Evolutionary conservation across 2,888 invertebrate genomes (phyloP).

Genomic region (Agonopterix heracliana): DNA sequence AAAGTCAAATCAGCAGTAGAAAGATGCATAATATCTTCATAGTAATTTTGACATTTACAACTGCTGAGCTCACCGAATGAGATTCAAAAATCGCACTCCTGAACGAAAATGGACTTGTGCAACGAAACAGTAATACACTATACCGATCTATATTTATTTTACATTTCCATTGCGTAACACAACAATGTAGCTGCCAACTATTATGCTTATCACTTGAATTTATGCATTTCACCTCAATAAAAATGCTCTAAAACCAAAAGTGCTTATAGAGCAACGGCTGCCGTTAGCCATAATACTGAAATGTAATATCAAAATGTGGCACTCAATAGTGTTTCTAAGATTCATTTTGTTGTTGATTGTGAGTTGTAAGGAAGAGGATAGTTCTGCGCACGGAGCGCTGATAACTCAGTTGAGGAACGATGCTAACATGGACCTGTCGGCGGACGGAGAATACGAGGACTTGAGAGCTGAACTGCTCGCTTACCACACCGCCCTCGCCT

Average conservation of each 20-base stretch:
- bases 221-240: slow-evolving; percentile 47
- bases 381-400: slow-evolving; percentile 13
- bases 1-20: too few relatives aligned
- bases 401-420: slow-evolving; percentile 43
- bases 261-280: slow-evolving; percentile 17
- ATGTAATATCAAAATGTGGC: slow-evolving; percentile 37
- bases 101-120: too few relatives aligned
- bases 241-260: slow-evolving; percentile 28
- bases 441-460: slow-evolving; percentile 64
- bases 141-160: too few relatives aligned
- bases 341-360: slow-evolving; percentile 22
- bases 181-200: slow-evolving; percentile 13
- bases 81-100: too few relatives aligned
- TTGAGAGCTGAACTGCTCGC: slow-evolving; percentile 60
- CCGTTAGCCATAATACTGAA: slow-evolving; percentile 16
- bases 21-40: too few relatives aligned
- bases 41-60: too few relatives aligned
- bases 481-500: slow-evolving; percentile 51
- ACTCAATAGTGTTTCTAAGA: slow-evolving; percentile 28
- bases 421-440: slow-evolving; percentile 51
- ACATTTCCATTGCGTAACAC: slow-evolving; percentile 27
- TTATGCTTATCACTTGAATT: slow-evolving; percentile 45
- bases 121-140: too few relatives aligned
- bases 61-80: too few relatives aligned
- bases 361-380: background rate